Base-by-base conservation (phyloP, 2,113 vertebrate genomes). In the Morone chrysops region DNA sequence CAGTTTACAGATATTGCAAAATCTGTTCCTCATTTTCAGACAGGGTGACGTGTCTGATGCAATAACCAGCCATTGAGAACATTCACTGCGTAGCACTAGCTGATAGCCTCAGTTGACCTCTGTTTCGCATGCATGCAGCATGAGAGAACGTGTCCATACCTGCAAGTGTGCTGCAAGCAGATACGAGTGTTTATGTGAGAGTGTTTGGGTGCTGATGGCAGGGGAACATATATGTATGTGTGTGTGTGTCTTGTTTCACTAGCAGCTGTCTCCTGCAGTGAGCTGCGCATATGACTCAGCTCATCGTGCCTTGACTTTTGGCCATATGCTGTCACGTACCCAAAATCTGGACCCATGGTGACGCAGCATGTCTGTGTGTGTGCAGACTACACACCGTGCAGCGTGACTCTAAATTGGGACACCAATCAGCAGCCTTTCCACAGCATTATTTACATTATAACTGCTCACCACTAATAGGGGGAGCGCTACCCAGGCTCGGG, bases 201-300 rank as follows among this genome's bases (percentile, higher is more conserved):
- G 75, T 71, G 82, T 87, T 70, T 88, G 68, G 80, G 76, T 83
- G 70, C 53, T 68, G 72, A 65, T 72, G 60, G 83, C 75, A 70
- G 12, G 4, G 62, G 25, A 43, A 59, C 67, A n/a, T 76, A 53
- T 70, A 73, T 79, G 72, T 87, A 48, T 85, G 81, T 47, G 54
- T 79, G 70, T 75, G 81, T 47, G 54, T 79, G 70, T 75, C 75
- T 50, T 78, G 65, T 90, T 80, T 47, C 45, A 80, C 81, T 14
- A 78, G 62, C 77, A 87, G 81, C 79, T 90, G 76, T 87, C 81
- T 75, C 51, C 20, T 73, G 48, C 38, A 76, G 77, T 86, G 84
- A 85, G 66, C 40, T 90, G 68, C 75, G 38, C 36, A 69, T 75
- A 84, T 91, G 87, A 92, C 82, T 90, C 82, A 74, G 86, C 87